Evolutionary conservation across 1,140 invertebrate genomes (phyloP), one percentile per base, ranked within the genome.

Genomic region (Bombus picipes): DNA sequence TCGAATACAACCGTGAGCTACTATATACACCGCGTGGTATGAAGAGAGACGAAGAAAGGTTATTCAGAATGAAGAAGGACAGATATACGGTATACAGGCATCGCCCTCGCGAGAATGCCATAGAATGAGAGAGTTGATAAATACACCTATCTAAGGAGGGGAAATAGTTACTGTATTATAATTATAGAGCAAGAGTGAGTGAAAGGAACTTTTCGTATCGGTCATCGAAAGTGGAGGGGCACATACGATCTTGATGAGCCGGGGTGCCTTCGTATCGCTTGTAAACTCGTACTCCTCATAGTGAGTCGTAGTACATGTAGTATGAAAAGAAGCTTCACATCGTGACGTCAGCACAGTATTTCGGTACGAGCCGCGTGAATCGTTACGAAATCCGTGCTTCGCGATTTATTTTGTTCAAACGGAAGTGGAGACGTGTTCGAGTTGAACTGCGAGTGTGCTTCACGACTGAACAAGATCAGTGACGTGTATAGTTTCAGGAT

Each of bases 291-390:
- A 37, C 32, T 34, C 83, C 73, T 59, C 62, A 68, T 73, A 62
- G 59, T 62, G 28, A 53, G 47, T 8, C 12, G 59, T 62, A 57
- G 59, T 72, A 57, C 34, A 73, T 66, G 57, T 87, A 75, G 34
- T 77, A 77, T 28, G 87, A 70, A 75, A 70, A 80, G 81, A 68
- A 62, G 79, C 83, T 81, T 79, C 87, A 75, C 70, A 65, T 57
- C 25, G 87, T 89, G 87, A 89, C 88, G 87, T 89, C 88, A 87
- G 68, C 73, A 62, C 76, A 66, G 37, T 74, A 77, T 79, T 66
- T 83, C 59, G 70, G 57, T 66, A 62, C 76, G 39, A 53, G 47
- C 18, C 34, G 79, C 28, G 37, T 47, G 71, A 57, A 73, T 71
- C 47, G 28, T 81, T 73, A 39, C 80, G 70, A 71, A 72, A 41